phyloP scores from a whole-genome alignment of 2,797 vertebrate species.

The Anguilla obscura region DNA sequence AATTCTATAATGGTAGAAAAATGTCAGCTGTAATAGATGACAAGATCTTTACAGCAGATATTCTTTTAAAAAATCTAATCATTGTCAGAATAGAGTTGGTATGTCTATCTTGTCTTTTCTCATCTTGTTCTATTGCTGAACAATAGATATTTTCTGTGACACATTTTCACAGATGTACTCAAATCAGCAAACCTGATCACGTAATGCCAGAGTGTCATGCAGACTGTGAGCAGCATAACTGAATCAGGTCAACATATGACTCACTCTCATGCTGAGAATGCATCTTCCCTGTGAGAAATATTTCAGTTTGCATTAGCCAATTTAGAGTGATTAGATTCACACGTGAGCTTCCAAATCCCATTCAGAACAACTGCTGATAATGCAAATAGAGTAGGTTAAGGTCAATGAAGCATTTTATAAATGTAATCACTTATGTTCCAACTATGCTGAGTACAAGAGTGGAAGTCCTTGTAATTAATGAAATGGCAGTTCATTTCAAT shows the following conservation, averaged over 20 bases:
- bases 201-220: neutral
- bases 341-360: neutral
- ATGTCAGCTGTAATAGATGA: too few relatives aligned
- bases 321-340: neutral
- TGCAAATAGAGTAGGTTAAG: neutral
- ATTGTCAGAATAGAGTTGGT: neutral
- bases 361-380: neutral
- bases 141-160: neutral
- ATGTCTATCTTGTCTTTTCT: neutral
- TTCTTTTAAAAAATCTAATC: neutral
- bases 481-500: neutral
- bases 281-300: neutral
- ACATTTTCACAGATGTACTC: neutral
- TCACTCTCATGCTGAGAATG: neutral
- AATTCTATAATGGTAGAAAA: too few relatives aligned
- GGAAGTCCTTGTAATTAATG: neutral
- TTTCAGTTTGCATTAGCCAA: neutral
- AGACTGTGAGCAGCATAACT: neutral
- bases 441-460: neutral
- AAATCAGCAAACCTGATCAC: neutral
- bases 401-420: neutral
- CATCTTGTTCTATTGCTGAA: neutral
- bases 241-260: neutral
- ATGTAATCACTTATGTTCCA: neutral
- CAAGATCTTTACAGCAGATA: too few relatives aligned